These are phyloP conservation scores for Xenopus laevis DNA, from an alignment of 2,113 vertebrate species.

Conservation along the genomic window DNA sequence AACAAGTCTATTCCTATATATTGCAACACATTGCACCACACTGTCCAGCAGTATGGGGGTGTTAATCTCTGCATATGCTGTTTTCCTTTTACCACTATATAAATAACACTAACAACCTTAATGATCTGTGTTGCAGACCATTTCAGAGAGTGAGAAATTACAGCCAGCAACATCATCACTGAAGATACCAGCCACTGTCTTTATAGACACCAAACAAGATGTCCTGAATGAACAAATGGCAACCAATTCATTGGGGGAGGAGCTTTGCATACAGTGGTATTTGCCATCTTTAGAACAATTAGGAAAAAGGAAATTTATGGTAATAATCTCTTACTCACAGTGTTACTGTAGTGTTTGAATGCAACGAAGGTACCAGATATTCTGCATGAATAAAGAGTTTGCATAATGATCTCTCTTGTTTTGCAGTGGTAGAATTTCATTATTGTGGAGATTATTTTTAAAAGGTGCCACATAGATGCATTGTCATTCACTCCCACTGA, in stretches of 20 bases:
- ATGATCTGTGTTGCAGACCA: conserved; percentile 44
- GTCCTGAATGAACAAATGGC: conserved; percentile 36
- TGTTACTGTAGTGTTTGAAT: too few relatives aligned
- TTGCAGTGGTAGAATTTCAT: too few relatives aligned
- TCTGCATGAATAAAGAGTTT: too few relatives aligned
- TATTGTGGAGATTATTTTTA: too few relatives aligned
- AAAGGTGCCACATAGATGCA: too few relatives aligned
- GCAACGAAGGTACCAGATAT: too few relatives aligned
- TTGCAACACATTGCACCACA: background rate
- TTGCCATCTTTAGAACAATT: conserved; percentile 60
- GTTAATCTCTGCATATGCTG: background rate
- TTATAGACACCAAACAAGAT: conserved; percentile 7
- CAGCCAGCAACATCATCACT: background rate
- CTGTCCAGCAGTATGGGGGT: background rate
- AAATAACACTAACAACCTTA: background rate
- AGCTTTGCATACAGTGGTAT: conserved; percentile 74
- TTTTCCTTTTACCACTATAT: conserved; percentile 7
- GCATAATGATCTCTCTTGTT: too few relatives aligned
- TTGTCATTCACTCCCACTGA: too few relatives aligned
- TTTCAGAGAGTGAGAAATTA: conserved; percentile 29
- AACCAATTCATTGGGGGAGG: conserved; percentile 51
- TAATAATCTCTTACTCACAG: conserved; percentile 44
- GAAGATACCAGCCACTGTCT: conserved; percentile 2
- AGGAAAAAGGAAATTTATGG: conserved; percentile 56
- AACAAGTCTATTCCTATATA: background rate